Evolutionary conservation across 1,140 invertebrate genomes (phyloP).

Genomic region (Brachionus koreanus): DNA sequence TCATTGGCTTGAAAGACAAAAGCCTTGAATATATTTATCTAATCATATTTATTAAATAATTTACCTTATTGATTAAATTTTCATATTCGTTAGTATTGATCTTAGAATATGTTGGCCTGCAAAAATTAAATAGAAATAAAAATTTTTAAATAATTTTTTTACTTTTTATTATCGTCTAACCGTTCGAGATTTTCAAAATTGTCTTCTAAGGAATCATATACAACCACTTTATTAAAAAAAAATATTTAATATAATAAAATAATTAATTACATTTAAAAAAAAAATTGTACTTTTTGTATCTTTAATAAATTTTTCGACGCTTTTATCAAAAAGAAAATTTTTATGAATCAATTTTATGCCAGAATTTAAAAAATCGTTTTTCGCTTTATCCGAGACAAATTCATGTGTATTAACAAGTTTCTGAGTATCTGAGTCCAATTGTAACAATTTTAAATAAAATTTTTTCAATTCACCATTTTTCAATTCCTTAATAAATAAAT

Average conservation of each 20-base stretch:
- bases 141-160: not conserved
- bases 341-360: not conserved
- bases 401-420: not conserved
- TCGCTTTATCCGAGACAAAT: not conserved
- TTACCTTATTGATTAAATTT: too few species aligned
- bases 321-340: constrained; percentile 6
- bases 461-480: not conserved
- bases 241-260: too few species aligned
- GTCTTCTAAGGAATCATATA: not conserved
- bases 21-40: not conserved
- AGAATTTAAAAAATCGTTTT: not conserved
- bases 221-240: not conserved
- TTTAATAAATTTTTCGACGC: not conserved
- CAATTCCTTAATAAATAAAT: not conserved
- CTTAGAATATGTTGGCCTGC: too few species aligned
- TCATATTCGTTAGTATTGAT: too few species aligned
- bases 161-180: not conserved
- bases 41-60: not conserved
- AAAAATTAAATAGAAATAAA: not conserved
- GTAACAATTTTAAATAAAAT: not conserved
- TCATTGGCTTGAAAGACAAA: not conserved
- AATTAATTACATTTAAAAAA: not conserved
- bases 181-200: not conserved
- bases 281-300: not conserved
- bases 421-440: not conserved